These are phyloP conservation scores for Chitala chitala DNA, from an alignment of 2,113 vertebrate species.

Conservation along the genomic window DNA sequence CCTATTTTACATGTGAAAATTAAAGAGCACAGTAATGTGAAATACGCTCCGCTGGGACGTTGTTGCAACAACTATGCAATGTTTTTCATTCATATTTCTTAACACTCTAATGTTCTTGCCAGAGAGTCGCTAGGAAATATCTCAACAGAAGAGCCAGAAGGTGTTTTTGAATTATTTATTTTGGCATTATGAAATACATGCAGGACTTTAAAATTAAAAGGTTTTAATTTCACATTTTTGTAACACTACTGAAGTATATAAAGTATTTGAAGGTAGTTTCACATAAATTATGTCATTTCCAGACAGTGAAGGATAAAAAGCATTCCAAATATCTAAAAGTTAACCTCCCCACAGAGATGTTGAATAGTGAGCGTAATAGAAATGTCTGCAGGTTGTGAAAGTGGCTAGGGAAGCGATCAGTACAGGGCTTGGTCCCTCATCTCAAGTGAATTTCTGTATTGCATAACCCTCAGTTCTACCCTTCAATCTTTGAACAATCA, in stretches of 20 bases:
- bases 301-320: too few species aligned
- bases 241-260: too few species aligned
- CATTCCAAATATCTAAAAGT: too few species aligned
- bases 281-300: too few species aligned
- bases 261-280: too few species aligned
- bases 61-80: constrained; percentile 53
- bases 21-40: constrained; percentile 41
- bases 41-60: constrained; percentile 52
- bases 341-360: not conserved
- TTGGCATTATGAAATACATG: too few species aligned
- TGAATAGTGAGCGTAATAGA: not conserved
- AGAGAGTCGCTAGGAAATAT: not conserved
- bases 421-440: not conserved
- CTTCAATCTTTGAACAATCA: constrained; percentile 1
- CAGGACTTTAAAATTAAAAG: too few species aligned
- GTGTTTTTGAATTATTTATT: not conserved
- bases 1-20: constrained; percentile 28
- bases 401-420: not conserved
- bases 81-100: constrained; percentile 53
- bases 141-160: not conserved
- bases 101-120: constrained; percentile 32
- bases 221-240: too few species aligned
- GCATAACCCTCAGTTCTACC: not conserved
- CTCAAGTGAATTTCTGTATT: not conserved
- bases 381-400: constrained; percentile 6